Evolutionary conservation across 2,113 vertebrate genomes (phyloP), one percentile per base, ranked within the genome.

Genomic region (human (Homo sapiens)): DNA sequence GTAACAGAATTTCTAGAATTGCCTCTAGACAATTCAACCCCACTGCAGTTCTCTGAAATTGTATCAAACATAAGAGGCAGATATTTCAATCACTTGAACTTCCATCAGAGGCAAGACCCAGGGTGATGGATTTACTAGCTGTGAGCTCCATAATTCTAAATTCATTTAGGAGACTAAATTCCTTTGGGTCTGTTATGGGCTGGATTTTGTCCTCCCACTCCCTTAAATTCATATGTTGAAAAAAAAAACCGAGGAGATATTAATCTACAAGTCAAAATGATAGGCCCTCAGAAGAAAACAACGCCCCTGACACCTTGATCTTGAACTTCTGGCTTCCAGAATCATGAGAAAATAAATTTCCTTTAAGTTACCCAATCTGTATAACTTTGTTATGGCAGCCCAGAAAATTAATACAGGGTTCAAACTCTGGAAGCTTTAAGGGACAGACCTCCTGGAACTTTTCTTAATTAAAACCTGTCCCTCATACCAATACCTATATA

Each of bases 401-500:
- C 45, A 79, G 40, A n/a, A 88, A 86, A 89, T 2, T 14, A 59
- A 83, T 30, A n/a, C 38, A 81, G 5, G 18, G 1, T 18, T 88
- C 40, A 75, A 78, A 61, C 4, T 45, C 16, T 64, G 6, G 2
- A 59, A 72, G 93, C 18, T 83, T 78, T 43, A 89, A 43, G 43
- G 17, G 1, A 50, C 6, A 78, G 5, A 27, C 0, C 13, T 52
- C 48, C 38, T 27, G 3, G 43, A 83, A 1, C n/a, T 43, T 88
- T 73, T 7, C n/a, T 94, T 84, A n/a, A 12, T 94, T 73, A 97
- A 91, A 88, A 91, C 4, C 35, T 38, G 12, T 25, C 7, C 6
- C 7, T 55, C 0, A 9, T 52, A 88, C 45, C 9, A 70, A 68
- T 35, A 32, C 1, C 25, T 80, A 14, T 43, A 2, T 35, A 88